Conservation (phyloP, 2,888 invertebrate species). For the Nebria salina region DNA sequence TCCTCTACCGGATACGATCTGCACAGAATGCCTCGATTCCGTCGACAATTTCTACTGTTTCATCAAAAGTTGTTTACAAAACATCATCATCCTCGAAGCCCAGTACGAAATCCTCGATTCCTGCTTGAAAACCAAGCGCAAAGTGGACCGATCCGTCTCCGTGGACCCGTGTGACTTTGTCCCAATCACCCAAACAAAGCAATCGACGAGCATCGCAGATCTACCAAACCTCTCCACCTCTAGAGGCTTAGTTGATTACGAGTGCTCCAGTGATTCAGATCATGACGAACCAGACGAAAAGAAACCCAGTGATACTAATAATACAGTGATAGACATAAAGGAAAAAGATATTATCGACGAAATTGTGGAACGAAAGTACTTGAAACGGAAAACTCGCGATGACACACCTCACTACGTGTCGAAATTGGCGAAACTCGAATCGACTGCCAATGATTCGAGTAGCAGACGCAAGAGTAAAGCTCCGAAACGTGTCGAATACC, state of each 20-base stretch:
- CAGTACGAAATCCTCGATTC: slow-evolving; percentile 60
- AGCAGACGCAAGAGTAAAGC: slow-evolving; percentile 60
- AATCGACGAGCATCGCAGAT: neutral
- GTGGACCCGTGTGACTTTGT: slow-evolving; percentile 26
- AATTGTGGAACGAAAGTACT: slow-evolving; percentile 56
- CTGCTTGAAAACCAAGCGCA: slow-evolving; percentile 59
- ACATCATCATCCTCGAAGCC: slow-evolving; percentile 58
- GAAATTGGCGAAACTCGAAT: slow-evolving; percentile 35
- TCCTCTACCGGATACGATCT: slow-evolving; percentile 60
- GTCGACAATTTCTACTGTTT: slow-evolving; percentile 59
- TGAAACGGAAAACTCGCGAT: slow-evolving; percentile 56
- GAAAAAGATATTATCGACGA: slow-evolving; percentile 57
- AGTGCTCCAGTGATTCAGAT: slow-evolving; percentile 54
- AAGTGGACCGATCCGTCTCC: slow-evolving; percentile 56
- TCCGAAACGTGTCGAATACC: slow-evolving; percentile 58
- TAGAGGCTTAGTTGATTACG: slow-evolving; percentile 43
- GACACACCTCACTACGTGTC: slow-evolving; percentile 19
- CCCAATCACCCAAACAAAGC: too few species aligned
- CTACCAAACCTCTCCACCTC: neutral
- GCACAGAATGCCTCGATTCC: slow-evolving; percentile 57
- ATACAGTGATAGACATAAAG: slow-evolving; percentile 38
- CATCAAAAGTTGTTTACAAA: slow-evolving; percentile 59
- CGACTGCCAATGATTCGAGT: slow-evolving; percentile 50
- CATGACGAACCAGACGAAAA: slow-evolving; percentile 56
- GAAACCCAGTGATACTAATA: slow-evolving; percentile 48